These are phyloP conservation scores for Laspeyria flexula DNA, from an alignment of 2,888 invertebrate species.

Conservation along the genomic window DNA sequence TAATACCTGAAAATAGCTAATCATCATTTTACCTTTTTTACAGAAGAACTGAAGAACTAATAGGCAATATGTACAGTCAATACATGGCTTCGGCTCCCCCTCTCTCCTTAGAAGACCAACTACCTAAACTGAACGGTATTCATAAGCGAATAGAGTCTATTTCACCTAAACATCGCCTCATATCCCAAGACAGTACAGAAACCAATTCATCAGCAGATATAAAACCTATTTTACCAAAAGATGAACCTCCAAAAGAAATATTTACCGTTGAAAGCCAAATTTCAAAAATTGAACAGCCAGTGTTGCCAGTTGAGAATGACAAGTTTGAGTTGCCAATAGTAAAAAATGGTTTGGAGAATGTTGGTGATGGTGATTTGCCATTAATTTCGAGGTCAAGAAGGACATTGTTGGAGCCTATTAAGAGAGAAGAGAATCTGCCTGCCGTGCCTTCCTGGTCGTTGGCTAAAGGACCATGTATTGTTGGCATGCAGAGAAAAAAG, in stretches of 20 bases:
- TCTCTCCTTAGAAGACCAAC: conserved; percentile 62
- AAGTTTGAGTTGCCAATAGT: conserved; percentile 44
- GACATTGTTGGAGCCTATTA: conserved; percentile 77
- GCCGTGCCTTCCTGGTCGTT: conserved; percentile 75
- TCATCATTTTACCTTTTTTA: conserved; percentile 21
- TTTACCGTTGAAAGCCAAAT: conserved; percentile 76
- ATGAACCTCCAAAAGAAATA: conserved; percentile 54
- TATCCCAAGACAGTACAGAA: conserved; percentile 73
- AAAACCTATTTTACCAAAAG: conserved; percentile 60
- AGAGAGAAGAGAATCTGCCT: conserved; percentile 67
- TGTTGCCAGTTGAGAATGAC: conserved; percentile 51
- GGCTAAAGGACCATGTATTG: conserved; percentile 76
- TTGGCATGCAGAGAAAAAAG: conserved; percentile 69
- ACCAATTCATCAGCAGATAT: conserved; percentile 78
- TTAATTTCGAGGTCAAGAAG: conserved; percentile 67
- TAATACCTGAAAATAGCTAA: too few relatives aligned
- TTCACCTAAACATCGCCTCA: conserved; percentile 56
- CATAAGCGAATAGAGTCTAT: conserved; percentile 59
- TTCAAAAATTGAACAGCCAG: conserved; percentile 60
- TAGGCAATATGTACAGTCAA: conserved; percentile 83
- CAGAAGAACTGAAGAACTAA: conserved; percentile 87
- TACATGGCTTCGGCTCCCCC: conserved; percentile 81
- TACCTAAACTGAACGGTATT: conserved; percentile 64
- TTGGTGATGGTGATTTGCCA: conserved; percentile 62
- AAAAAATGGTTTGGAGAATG: conserved; percentile 25